Percentiles rank a stretch among this genome's conserved stretches.
Evolutionary conservation across 2,797 vertebrate genomes (phyloP).

Genomic region (Microhierax caerulescens): DNA sequence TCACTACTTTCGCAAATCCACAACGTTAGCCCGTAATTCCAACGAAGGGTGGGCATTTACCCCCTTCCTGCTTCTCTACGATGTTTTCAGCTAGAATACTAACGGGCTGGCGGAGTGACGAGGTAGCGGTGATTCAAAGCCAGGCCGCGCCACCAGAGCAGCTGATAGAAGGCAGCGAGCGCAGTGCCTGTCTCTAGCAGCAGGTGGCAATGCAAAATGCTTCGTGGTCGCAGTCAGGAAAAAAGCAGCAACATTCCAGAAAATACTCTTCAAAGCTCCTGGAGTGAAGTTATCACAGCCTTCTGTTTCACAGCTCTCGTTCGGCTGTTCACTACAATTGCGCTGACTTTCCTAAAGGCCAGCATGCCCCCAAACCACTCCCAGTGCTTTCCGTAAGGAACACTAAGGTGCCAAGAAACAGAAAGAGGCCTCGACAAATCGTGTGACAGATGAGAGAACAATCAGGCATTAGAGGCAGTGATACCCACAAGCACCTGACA

Average conservation of each 20-base stretch:
- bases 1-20: not conserved
- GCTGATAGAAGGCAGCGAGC: not conserved
- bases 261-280: constrained; percentile 8
- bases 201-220: constrained; percentile 70
- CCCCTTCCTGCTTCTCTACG: not conserved
- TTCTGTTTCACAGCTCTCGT: not conserved
- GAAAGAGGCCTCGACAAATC: not conserved
- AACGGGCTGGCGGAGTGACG: not conserved
- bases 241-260: constrained; percentile 37
- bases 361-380: not conserved
- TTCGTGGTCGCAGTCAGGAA: not conserved
- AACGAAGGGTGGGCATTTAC: not conserved
- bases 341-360: not conserved
- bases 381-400: not conserved
- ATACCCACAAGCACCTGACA: not conserved
- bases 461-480: not conserved
- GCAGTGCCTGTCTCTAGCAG: constrained; percentile 42
- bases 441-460: not conserved
- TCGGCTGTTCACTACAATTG: not conserved
- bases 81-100: not conserved
- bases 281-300: not conserved
- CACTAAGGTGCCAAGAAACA: not conserved
- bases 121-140: not conserved
- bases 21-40: not conserved
- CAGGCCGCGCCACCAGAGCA: not conserved